phyloP scores from a whole-genome alignment of 2,888 invertebrate genomes.

The Eulithis prunata region DNA sequence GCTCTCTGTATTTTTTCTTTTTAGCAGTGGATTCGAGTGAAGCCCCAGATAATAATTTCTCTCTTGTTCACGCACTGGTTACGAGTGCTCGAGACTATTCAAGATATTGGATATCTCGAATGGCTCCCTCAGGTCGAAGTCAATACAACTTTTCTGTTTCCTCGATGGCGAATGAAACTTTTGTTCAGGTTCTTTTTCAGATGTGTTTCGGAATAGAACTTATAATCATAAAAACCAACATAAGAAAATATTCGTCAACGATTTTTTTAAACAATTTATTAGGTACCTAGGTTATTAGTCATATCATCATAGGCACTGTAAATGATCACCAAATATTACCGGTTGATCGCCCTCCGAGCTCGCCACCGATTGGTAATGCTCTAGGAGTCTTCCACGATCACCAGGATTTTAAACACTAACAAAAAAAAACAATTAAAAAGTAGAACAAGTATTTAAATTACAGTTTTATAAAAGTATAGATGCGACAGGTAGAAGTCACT shows the following conservation, averaged over 20 bases:
- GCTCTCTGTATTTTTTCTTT: neutral
- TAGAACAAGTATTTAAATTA: no score
- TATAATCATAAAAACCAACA: neutral
- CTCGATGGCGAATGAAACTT: conserved; percentile 9
- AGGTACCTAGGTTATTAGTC: no score
- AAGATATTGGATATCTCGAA: conserved; percentile 11
- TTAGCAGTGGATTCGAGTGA: neutral
- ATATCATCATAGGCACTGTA: no score
- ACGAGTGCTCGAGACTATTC: conserved; percentile 8
- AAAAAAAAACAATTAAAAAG: no score
- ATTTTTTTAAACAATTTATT: no score
- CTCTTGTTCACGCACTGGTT: conserved; percentile 8
- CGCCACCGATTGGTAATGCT: no score
- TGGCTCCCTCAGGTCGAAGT: conserved; percentile 19
- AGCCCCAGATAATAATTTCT: neutral
- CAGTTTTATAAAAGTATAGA: no score
- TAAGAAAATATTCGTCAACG: neutral
- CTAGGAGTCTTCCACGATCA: no score
- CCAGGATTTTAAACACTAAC: no score
- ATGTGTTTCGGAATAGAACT: neutral
- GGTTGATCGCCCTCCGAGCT: no score
- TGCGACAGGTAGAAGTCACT: neutral
- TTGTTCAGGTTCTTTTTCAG: conserved; percentile 16
- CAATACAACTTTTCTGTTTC: conserved; percentile 19
- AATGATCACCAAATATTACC: no score